Base-by-base conservation (phyloP, 1,140 invertebrate genomes). In the Coenobita brevimanus region DNA sequence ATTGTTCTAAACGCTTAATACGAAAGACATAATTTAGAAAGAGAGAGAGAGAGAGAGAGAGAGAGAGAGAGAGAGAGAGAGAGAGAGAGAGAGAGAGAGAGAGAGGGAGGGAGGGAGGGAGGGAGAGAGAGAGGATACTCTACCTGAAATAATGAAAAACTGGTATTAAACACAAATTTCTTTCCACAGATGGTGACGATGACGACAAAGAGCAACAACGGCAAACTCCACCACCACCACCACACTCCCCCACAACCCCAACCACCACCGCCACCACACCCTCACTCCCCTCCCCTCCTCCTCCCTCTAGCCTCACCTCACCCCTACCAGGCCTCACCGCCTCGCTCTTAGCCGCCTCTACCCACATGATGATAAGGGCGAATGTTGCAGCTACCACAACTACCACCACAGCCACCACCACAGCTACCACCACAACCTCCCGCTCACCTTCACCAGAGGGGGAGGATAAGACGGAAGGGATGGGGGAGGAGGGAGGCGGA, bases 1-100 rank as follows among this genome's bases (percentile, higher is more conserved):
- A 24, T 64, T 21, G 62, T 64, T 64, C 33, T 3, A 24, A 3
- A 3, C 62, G 21, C 62, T 10, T 13, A n/a, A 57, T 10, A 57
- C 10, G n/a, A n/a, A 57, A n/a, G n/a, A n/a, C 10, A n/a, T n/a
- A n/a, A n/a, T n/a, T n/a, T n/a, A n/a, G n/a, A n/a, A n/a, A n/a
- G n/a, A n/a, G n/a, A n/a, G n/a, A 57, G 54, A 57, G 54, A 57
- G 54, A 57, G 54, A 21, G 62, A 6, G 21, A 6, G 8, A 13
- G 38, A 41, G 33, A 76, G 38, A 46, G 76, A n/a, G 2, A 27
- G 76, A 54, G 46, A 54, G 76, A 57, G 76, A 79, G 76, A 79
- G 76, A 79, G 46, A 54, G 46, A 79, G 43, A 57, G n/a, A 71
- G 67, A 71, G 67, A 71, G 67, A 71, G 67, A 71, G 67, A 71